A percentile compares a stretch with the other conserved stretches of the same genome.
These are phyloP conservation scores for Escarpia spicata DNA, from an alignment of 2,888 invertebrate species.

Conservation along the genomic window DNA sequence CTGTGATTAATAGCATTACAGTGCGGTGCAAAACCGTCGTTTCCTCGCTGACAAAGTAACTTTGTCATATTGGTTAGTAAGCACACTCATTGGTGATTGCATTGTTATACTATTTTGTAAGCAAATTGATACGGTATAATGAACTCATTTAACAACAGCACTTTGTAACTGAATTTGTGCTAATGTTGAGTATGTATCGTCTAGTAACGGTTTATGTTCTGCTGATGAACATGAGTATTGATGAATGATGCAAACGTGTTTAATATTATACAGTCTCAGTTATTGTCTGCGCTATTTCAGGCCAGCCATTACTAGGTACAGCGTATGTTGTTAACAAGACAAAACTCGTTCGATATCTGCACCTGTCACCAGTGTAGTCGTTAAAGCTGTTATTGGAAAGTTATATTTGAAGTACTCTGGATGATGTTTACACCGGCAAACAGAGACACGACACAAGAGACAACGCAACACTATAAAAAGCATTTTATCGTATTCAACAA, in stretches of 20 bases:
- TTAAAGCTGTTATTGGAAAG: background rate
- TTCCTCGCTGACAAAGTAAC: background rate
- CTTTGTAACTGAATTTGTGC: no score
- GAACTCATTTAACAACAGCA: no score
- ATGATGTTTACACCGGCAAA: background rate
- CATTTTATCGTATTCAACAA: background rate
- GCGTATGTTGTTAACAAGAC: background rate
- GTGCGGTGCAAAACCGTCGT: background rate
- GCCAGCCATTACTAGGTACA: background rate
- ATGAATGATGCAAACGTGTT: background rate
- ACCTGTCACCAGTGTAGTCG: background rate
- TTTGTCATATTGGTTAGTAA: background rate
- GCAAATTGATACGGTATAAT: background rate
- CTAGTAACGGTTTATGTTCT: background rate
- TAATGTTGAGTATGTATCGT: background rate
- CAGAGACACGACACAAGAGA: background rate
- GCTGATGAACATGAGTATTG: background rate
- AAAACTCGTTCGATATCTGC: background rate
- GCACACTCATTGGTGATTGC: background rate
- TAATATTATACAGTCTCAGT: background rate
- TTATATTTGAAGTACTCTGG: background rate
- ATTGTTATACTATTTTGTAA: background rate
- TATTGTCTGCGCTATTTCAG: background rate
- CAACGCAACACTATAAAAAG: background rate
- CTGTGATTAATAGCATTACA: background rate